Evolutionary conservation across 2,888 invertebrate species (phyloP).

Genomic region (Hedychridium roseum): DNA sequence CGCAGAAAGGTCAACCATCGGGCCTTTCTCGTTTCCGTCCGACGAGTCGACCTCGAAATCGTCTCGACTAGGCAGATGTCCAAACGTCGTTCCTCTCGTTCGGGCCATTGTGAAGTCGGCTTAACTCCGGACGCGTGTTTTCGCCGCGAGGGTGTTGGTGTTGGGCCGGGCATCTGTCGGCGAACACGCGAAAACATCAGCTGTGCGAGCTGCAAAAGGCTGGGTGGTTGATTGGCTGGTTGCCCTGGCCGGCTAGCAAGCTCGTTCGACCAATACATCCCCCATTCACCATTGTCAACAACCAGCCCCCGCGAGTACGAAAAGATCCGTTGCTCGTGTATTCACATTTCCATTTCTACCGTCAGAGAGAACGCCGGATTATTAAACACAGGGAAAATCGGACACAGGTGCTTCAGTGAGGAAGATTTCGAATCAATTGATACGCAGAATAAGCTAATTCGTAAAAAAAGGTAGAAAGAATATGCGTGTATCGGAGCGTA

Average conservation of each 20-base stretch:
- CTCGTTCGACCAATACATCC: no score
- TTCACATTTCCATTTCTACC: not conserved
- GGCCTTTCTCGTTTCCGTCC: no score
- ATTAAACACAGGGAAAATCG: no score
- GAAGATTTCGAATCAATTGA: no score
- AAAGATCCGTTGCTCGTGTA: slow-evolving; percentile 3
- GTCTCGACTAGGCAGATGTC: no score
- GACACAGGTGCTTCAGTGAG: slow-evolving; percentile 13
- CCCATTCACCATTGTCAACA: not conserved
- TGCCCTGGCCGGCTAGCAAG: slow-evolving; percentile 13
- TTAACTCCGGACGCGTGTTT: slow-evolving; percentile 11
- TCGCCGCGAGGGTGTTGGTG: slow-evolving; percentile 28
- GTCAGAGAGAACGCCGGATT: slow-evolving; percentile 1
- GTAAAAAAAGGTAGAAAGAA: no score
- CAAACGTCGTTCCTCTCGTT: no score
- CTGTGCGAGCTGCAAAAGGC: slow-evolving; percentile 44
- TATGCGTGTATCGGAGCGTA: no score
- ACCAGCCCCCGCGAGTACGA: not conserved
- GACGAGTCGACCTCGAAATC: no score
- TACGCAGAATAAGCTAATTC: no score
- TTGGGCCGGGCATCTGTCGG: slow-evolving; percentile 48
- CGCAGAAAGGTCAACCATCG: no score
- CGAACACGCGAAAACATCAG: slow-evolving; percentile 54
- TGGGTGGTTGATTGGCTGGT: slow-evolving; percentile 21
- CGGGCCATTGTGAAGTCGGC: slow-evolving; percentile 17